Conservation (phyloP, 1,140 invertebrate genomes). For the Anoplolepis gracilipes region DNA sequence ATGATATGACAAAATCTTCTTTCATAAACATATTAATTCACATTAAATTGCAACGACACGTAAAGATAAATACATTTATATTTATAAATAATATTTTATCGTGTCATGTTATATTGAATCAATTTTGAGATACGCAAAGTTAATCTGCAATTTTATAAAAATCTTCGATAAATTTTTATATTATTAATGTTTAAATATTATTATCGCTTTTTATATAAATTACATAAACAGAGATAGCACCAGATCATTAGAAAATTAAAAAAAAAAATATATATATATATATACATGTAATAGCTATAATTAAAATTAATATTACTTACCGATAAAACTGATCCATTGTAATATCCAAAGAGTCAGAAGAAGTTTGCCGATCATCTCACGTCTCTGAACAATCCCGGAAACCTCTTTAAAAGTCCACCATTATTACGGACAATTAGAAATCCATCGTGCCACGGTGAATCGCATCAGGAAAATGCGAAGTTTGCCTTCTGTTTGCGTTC, state of each 20-base stretch:
- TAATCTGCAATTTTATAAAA: neutral
- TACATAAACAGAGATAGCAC: too few relatives aligned
- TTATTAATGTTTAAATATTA: too few relatives aligned
- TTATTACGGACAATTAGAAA: constrained; percentile 30
- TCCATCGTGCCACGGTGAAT: constrained; percentile 36
- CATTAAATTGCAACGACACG: too few relatives aligned
- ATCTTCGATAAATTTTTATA: too few relatives aligned
- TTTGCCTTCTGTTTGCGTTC: constrained; percentile 29
- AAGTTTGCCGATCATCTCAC: constrained; percentile 84
- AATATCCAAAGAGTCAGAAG: constrained; percentile 81
- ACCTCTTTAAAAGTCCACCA: constrained; percentile 75
- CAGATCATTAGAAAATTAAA: too few relatives aligned
- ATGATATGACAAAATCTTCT: too few relatives aligned
- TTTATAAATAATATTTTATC: too few relatives aligned
- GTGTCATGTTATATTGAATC: too few relatives aligned
- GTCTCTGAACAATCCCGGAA: constrained; percentile 67
- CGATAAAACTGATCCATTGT: constrained; percentile 78
- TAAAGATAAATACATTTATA: too few relatives aligned
- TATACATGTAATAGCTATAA: neutral
- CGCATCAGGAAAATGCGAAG: neutral
- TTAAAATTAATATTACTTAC: constrained; percentile 73
- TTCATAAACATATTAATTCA: too few relatives aligned
- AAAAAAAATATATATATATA: neutral
- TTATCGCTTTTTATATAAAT: too few relatives aligned
- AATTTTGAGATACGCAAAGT: neutral